These are phyloP conservation scores for Vombatus ursinus DNA, from an alignment of 2,113 vertebrate species.

Conservation along the genomic window DNA sequence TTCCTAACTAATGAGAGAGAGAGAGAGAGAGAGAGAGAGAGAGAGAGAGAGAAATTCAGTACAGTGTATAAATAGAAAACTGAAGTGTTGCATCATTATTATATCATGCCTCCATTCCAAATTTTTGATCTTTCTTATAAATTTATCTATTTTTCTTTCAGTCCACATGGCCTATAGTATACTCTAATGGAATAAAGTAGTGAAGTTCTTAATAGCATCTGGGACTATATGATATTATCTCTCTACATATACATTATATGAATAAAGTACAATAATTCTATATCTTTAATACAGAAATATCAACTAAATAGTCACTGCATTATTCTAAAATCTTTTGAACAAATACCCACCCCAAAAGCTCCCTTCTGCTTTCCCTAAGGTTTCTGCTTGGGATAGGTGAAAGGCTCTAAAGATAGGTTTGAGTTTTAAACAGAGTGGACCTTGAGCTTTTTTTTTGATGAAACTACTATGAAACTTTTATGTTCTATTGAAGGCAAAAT, in stretches of 20 bases:
- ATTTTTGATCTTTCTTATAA: too few species aligned
- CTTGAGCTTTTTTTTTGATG: neutral
- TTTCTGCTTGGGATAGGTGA: slow-evolving; percentile 13
- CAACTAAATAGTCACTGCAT: slow-evolving; percentile 5
- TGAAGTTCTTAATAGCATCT: neutral
- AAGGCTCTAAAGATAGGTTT: neutral
- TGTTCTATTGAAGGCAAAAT: too few species aligned
- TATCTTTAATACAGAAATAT: slow-evolving; percentile 10
- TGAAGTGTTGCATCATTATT: too few species aligned
- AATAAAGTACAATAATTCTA: neutral
- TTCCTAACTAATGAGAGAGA: too few species aligned
- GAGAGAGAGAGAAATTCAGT: too few species aligned
- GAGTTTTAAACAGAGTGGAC: slow-evolving; percentile 1
- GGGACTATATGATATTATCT: too few species aligned
- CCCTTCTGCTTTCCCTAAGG: neutral
- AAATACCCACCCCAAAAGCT: neutral
- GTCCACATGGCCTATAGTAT: neutral
- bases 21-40: too few species aligned
- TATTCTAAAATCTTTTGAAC: slow-evolving; percentile 14
- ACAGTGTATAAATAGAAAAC: too few species aligned
- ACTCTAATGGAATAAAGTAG: neutral
- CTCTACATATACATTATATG: neutral
- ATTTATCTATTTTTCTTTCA: too few species aligned
- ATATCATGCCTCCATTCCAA: too few species aligned
- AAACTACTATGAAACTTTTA: too few species aligned